Base-by-base conservation (phyloP, 2,888 invertebrate genomes). In the Scaptomyza cyrtandrae region DNA sequence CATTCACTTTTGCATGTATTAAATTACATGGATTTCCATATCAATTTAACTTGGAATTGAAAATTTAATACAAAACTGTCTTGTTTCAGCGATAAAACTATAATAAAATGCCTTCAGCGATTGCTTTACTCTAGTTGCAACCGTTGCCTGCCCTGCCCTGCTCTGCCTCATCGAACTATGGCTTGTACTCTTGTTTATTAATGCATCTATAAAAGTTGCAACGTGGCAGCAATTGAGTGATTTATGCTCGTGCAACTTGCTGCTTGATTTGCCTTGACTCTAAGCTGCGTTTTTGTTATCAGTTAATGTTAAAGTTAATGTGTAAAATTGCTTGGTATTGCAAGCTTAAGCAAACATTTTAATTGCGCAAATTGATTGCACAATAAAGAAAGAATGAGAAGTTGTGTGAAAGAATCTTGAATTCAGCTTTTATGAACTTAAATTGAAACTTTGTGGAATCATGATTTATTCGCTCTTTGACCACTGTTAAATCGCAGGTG, bases 271-370 rank as follows among this genome's bases (percentile, higher is more conserved):
- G 19, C 19, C 19, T 13, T 19, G 27, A 6, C 14, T 39, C 14
- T 39, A 4, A 3, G 29, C 14, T 19, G 1, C 19, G 19, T 5
- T 46, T 19, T 35, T 41, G 33, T 35, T 14, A 54, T 29, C 33
- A 67, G 35, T n/a, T 48, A 10, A 64, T 64, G 41, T 29, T 39
- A 2, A 19, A 67, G 35, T n/a, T 48, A 10, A 64, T 64, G 41
- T 29, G 45, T 2, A 19, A 54, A 54, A 55, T 48, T 43, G 27
- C 33, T 39, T n/a, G 35, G 10, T 3, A 63, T 3, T 24, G 19
- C 13, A 24, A n/a, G 3, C 37, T 1, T 19, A 1, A 19, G 19
- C 19, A 19, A 19, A 2, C 19, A 19, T 19, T 19, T 19, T 2
- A 19, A 19, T 19, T 19, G 19, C 19, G 19, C 19, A 19, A 19